Percentiles rank a stretch among this genome's conserved stretches.
These are phyloP conservation scores for Lophura nycthemera DNA, from an alignment of 2,113 vertebrate species.

Conservation along the genomic window DNA sequence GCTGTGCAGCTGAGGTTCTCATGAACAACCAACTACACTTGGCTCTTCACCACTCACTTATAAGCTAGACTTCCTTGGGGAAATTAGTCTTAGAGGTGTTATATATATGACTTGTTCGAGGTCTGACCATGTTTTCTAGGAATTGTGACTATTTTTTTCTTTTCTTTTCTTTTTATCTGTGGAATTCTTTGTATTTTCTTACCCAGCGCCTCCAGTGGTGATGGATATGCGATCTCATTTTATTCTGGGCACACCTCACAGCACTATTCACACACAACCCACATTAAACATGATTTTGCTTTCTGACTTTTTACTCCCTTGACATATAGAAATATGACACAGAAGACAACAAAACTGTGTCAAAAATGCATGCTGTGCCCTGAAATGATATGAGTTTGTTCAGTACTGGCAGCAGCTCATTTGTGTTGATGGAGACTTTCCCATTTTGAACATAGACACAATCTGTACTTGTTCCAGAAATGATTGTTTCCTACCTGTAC, in stretches of 20 bases:
- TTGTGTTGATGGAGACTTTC: not conserved
- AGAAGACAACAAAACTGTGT: not conserved
- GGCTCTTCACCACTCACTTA: not conserved
- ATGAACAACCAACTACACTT: not conserved
- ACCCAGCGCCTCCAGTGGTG: not conserved
- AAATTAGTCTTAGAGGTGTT: not conserved
- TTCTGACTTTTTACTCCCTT: not conserved
- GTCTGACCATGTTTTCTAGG: not conserved
- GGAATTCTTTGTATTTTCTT: not conserved
- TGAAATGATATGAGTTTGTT: not conserved
- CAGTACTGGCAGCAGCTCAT: not conserved
- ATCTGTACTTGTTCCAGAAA: constrained; percentile 28
- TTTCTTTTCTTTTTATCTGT: not conserved
- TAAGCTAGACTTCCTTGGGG: not conserved
- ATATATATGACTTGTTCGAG: not conserved
- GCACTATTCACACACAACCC: not conserved
- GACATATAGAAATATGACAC: not conserved
- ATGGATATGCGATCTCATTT: not conserved
- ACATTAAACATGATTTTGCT: constrained; percentile 29
- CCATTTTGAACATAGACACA: not conserved
- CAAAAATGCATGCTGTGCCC: not conserved
- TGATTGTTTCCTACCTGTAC: constrained; percentile 53
- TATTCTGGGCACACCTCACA: not conserved
- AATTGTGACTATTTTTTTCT: not conserved
- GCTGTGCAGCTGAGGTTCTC: not conserved